Percentiles rank a stretch among this genome's conserved stretches.
Evolutionary conservation across 2,888 invertebrate genomes (phyloP).

Genomic region (Theretra japonica): DNA sequence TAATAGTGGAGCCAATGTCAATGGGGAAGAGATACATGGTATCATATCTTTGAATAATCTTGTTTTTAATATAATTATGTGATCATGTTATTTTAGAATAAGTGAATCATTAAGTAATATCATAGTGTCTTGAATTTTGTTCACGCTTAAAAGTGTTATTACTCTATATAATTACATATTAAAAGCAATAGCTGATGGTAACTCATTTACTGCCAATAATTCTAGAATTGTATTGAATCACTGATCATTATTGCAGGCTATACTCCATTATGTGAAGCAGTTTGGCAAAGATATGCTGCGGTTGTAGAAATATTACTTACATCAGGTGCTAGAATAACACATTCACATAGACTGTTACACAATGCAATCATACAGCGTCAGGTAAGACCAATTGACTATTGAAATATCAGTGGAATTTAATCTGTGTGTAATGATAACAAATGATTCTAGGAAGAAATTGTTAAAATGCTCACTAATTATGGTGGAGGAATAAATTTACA

Average conservation of each 20-base stretch:
- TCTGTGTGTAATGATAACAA: not conserved
- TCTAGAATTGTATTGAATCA: slow-evolving; percentile 29
- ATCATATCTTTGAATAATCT: slow-evolving; percentile 33
- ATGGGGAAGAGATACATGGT: slow-evolving; percentile 88
- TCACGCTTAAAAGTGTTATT: too few species aligned
- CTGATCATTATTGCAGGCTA: slow-evolving; percentile 75
- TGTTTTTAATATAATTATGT: too few species aligned
- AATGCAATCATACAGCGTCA: slow-evolving; percentile 87
- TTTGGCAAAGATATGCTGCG: slow-evolving; percentile 86
- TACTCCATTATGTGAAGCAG: slow-evolving; percentile 89
- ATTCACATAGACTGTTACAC: slow-evolving; percentile 88
- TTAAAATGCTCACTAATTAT: slow-evolving; percentile 78
- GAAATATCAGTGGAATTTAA: slow-evolving; percentile 1
- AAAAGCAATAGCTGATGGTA: too few species aligned
- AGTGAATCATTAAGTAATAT: too few species aligned
- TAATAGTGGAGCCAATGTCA: slow-evolving; percentile 85
- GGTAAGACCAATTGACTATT: slow-evolving; percentile 46
- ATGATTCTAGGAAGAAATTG: slow-evolving; percentile 77
- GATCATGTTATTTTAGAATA: too few species aligned
- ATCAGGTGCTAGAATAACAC: slow-evolving; percentile 88
- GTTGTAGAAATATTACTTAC: slow-evolving; percentile 85
- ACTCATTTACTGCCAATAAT: not conserved
- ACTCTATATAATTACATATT: too few species aligned
- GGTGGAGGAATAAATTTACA: slow-evolving; percentile 86
- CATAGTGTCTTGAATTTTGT: too few species aligned